Base-by-base conservation (phyloP, 2,113 vertebrate genomes). In the Elephas maximus region DNA sequence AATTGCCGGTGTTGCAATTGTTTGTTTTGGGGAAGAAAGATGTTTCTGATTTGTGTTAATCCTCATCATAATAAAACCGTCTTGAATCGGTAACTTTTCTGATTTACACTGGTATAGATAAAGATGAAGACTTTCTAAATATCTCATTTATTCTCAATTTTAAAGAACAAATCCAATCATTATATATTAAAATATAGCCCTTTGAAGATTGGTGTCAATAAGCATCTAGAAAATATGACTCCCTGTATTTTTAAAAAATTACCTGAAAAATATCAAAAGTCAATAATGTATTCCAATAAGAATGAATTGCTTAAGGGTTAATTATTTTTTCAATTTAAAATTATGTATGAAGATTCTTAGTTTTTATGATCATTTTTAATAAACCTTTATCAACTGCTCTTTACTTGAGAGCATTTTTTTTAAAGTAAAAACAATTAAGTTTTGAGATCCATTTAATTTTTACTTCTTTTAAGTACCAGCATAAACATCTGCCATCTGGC, bases 401-500 rank as follows among this genome's bases (percentile, higher is more conserved):
- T 97, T 98, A 97, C 97, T 95, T 97, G 96, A 95, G 87, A 96
- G 65, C 80, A 90, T 94, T 96, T 98, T 98, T 82, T 98, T 98
- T 82, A 84, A 96, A 97, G 95, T 96, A 97, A 98, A 98, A 98
- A 98, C 86, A 98, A 98, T 97, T 98, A 97, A 93, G 77, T 91
- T 98, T 97, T 98, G 97, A 98, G 85, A 98, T 98, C 92, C 62
- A 97, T 98, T 98, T 98, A 98, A 98, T 98, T 98, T 98, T 98
- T 98, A 97, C 97, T 98, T 98, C 90, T 98, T 98, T 98, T 98
- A 98, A 98, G 98, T 97, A 98, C 93, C 95, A 88, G 97, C 97
- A 93, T 97, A 98, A 99, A 98, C 98, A 98, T 98, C 98, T 99
- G 98, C 98, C 98, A 98, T 98, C 98, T 99, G 98, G 98, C 98